Conservation (phyloP, 2,113 vertebrate genomes). For the Zootoca vivipara region DNA sequence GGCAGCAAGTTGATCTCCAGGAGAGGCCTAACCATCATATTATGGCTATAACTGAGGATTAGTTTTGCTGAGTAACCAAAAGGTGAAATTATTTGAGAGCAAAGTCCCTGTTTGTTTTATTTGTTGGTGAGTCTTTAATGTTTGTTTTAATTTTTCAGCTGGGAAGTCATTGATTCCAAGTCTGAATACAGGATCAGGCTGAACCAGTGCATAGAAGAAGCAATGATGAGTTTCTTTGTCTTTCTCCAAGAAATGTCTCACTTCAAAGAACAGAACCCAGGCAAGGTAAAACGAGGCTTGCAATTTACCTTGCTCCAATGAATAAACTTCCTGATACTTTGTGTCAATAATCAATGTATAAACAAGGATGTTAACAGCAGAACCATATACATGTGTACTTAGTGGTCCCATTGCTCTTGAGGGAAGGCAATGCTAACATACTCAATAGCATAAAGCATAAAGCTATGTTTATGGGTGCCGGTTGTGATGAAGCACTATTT, state of each 20-base stretch:
- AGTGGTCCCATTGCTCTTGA: neutral
- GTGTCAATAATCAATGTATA: neutral
- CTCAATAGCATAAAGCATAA: neutral
- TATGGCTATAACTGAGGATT: neutral
- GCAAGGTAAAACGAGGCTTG: slow-evolving; percentile 85
- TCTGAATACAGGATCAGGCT: slow-evolving; percentile 80
- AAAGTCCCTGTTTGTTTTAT: neutral
- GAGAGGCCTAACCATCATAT: too few relatives aligned
- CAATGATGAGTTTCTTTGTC: slow-evolving; percentile 84
- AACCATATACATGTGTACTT: neutral
- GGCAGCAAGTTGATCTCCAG: neutral
- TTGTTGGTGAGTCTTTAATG: neutral
- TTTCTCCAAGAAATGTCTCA: slow-evolving; percentile 93
- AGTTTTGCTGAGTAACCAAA: neutral
- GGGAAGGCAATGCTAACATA: too few relatives aligned
- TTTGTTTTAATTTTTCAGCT: slow-evolving; percentile 73
- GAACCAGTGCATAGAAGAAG: slow-evolving; percentile 85
- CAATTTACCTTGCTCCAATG: neutral
- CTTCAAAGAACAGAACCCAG: slow-evolving; percentile 96
- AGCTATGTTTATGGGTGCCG: neutral
- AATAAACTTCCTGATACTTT: neutral
- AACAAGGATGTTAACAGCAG: neutral
- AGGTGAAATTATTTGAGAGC: neutral
- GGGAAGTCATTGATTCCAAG: slow-evolving; percentile 84
- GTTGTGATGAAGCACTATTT: neutral